Evolutionary conservation across 1,140 invertebrate genomes (phyloP), one percentile per base, ranked within the genome.

Genomic region (Cyphomyrmex costatus): DNA sequence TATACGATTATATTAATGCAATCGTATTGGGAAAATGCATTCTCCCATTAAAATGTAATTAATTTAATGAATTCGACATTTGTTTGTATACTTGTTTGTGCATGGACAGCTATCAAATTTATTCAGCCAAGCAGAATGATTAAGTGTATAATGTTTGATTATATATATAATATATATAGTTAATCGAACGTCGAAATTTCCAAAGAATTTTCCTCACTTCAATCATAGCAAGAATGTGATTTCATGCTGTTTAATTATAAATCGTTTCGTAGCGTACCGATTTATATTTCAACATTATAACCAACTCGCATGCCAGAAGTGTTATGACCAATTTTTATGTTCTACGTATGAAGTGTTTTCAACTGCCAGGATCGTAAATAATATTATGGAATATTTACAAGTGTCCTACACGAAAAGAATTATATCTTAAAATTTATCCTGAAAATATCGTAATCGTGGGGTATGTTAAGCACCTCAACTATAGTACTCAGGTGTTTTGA

Each of bases 381-480:
- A 60, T 24, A 27, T 83, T 83, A 60, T 58, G 14, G 8, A 83
- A 83, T 74, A 83, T 83, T 83, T 83, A 83, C 53, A 61, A 83
- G 19, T n/a, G n/a, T n/a, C n/a, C n/a, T n/a, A n/a, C n/a, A n/a
- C n/a, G n/a, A n/a, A n/a, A n/a, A n/a, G n/a, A n/a, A n/a, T n/a
- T n/a, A n/a, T n/a, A n/a, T n/a, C n/a, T n/a, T n/a, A n/a, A n/a
- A n/a, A n/a, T n/a, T n/a, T n/a, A n/a, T n/a, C n/a, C n/a, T n/a
- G n/a, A n/a, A n/a, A n/a, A n/a, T n/a, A n/a, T n/a, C n/a, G n/a
- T n/a, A n/a, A n/a, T n/a, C n/a, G n/a, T n/a, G n/a, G n/a, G n/a
- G n/a, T n/a, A n/a, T n/a, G n/a, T n/a, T n/a, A n/a, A n/a, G n/a
- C n/a, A n/a, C n/a, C n/a, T n/a, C n/a, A n/a, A n/a, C n/a, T n/a